phyloP scores from a whole-genome alignment of 2,888 invertebrate species.

The Cistogaster globosa region DNA sequence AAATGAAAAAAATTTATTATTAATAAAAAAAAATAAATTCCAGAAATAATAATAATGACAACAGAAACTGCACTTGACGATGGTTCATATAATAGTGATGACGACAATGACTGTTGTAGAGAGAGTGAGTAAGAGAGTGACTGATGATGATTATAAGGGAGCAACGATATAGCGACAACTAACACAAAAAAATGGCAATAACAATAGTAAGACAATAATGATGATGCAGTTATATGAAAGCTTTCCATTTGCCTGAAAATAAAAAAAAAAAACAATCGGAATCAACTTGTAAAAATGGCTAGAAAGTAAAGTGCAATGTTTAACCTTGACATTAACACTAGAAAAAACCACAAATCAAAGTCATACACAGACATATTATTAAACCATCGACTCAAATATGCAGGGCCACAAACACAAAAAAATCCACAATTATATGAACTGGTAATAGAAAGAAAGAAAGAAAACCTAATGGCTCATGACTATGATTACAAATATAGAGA shows the following conservation, averaged over 20 bases:
- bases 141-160: slow-evolving; percentile 22
- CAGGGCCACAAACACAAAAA: background rate
- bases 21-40: slow-evolving; percentile 34
- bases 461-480: slow-evolving; percentile 23
- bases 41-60: slow-evolving; percentile 52
- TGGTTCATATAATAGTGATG: slow-evolving; percentile 17
- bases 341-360: slow-evolving; percentile 67
- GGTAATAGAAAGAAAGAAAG: background rate
- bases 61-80: slow-evolving; percentile 37
- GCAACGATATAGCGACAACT: background rate
- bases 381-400: slow-evolving; percentile 33
- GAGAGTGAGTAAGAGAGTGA: slow-evolving; percentile 5
- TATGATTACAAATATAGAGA: slow-evolving; percentile 46
- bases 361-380: slow-evolving; percentile 50
- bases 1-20: background rate
- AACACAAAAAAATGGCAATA: slow-evolving; percentile 32
- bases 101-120: slow-evolving; percentile 25
- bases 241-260: slow-evolving; percentile 2
- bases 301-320: slow-evolving; percentile 58
- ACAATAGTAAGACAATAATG: slow-evolving; percentile 51
- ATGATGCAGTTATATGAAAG: slow-evolving; percentile 40
- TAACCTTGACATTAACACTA: slow-evolving; percentile 72
- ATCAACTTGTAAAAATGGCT: slow-evolving; percentile 6
- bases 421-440: slow-evolving; percentile 15
- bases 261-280: background rate